Conservation (phyloP, 2,888 invertebrate species). For the Lepetodrilus schrolli region DNA sequence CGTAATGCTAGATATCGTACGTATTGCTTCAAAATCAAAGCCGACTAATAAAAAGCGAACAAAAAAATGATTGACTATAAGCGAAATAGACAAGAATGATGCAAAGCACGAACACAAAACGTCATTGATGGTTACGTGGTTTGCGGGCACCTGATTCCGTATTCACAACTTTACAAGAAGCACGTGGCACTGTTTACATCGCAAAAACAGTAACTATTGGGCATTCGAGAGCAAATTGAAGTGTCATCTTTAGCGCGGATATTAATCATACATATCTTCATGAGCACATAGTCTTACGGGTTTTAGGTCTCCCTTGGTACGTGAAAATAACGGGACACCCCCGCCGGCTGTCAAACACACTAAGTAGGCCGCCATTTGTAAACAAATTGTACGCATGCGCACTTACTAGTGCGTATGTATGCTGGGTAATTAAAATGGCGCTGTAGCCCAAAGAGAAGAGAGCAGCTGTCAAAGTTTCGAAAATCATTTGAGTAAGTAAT, state of each 20-base stretch:
- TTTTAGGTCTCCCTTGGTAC: constrained; percentile 87
- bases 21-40: too few species aligned
- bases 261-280: background rate
- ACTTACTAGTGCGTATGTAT: constrained; percentile 40
- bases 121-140: background rate
- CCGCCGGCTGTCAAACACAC: constrained; percentile 89
- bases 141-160: constrained; percentile 21
- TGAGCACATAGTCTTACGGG: constrained; percentile 62
- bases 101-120: background rate
- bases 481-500: constrained; percentile 34
- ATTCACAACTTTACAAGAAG: background rate
- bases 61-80: background rate
- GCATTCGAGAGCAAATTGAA: background rate
- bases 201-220: background rate
- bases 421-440: constrained; percentile 57
- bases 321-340: constrained; percentile 90
- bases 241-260: background rate
- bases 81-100: background rate
- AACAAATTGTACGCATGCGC: constrained; percentile 42
- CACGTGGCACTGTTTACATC: constrained; percentile 23
- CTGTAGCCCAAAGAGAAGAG: constrained; percentile 44
- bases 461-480: constrained; percentile 48
- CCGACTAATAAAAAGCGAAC: background rate
- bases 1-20: too few species aligned
- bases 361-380: constrained; percentile 84